These are phyloP conservation scores for Aplodontia rufa DNA, from an alignment of 2,113 vertebrate genomes.

Conservation along the genomic window DNA sequence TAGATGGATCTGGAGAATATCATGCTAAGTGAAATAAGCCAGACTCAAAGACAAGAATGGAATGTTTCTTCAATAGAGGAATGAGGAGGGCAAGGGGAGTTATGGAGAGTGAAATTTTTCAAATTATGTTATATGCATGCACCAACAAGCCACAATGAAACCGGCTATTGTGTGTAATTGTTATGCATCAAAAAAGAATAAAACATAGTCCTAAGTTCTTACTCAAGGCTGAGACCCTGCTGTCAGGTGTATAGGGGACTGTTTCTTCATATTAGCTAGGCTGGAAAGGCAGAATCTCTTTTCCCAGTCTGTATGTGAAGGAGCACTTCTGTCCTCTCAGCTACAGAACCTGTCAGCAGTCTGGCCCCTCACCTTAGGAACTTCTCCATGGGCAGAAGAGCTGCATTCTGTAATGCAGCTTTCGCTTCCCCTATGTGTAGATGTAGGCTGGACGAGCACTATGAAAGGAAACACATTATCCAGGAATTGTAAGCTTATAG, in stretches of 20 bases:
- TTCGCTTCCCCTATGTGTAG: background rate
- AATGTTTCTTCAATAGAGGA: background rate
- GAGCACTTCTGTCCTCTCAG: background rate
- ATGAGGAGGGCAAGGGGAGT: background rate
- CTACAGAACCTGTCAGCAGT: background rate
- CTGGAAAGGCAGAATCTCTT: background rate
- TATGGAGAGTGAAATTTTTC: background rate
- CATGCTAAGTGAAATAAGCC: background rate
- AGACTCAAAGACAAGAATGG: background rate
- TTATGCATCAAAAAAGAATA: background rate
- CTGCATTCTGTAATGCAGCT: constrained; percentile 23
- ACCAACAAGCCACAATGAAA: background rate
- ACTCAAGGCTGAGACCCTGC: background rate
- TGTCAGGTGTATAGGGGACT: background rate
- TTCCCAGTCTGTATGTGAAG: background rate
- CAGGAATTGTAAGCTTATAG: constrained; percentile 17
- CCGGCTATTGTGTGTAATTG: background rate
- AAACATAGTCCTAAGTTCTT: background rate
- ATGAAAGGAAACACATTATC: constrained; percentile 49
- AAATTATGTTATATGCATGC: background rate
- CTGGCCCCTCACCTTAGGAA: background rate
- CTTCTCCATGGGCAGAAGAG: background rate
- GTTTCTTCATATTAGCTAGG: rapidly evolving
- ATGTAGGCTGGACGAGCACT: background rate
- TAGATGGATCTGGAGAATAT: background rate